Evolutionary conservation across 2,888 invertebrate genomes (phyloP).

Genomic region (Epistrophe eligans): DNA sequence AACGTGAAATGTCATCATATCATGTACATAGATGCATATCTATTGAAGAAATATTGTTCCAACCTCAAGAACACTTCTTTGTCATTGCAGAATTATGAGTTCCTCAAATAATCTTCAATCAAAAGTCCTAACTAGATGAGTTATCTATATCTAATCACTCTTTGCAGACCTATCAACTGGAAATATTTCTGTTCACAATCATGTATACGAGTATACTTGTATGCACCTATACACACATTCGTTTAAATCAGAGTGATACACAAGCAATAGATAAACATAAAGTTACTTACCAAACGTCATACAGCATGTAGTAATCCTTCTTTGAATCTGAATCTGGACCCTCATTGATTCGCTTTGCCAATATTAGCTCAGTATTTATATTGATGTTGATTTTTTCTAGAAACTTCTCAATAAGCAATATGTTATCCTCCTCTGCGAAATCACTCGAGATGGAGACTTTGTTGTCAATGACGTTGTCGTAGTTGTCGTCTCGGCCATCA

Average conservation of each 20-base stretch:
- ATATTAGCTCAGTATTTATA: constrained; percentile 83
- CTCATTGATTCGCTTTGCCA: constrained; percentile 80
- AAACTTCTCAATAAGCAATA: constrained; percentile 82
- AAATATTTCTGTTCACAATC: constrained; percentile 30
- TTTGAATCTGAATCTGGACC: constrained; percentile 76
- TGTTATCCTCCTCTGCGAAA: constrained; percentile 73
- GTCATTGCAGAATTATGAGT: constrained; percentile 21
- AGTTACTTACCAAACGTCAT: constrained; percentile 82
- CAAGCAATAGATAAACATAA: constrained; percentile 54
- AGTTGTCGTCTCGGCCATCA: constrained; percentile 54
- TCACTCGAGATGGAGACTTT: constrained; percentile 22
- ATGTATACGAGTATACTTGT: neutral
- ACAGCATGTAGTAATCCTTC: constrained; percentile 80
- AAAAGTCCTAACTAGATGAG: constrained; percentile 28
- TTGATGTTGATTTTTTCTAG: constrained; percentile 83
- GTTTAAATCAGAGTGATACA: constrained; percentile 41
- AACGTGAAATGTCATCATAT: neutral
- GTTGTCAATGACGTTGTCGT: constrained; percentile 45
- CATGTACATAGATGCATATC: constrained; percentile 4
- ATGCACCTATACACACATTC: constrained; percentile 15
- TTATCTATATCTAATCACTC: neutral
- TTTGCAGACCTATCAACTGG: constrained; percentile 55
- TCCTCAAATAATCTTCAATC: constrained; percentile 34
- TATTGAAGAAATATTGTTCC: neutral
- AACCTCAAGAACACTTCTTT: constrained; percentile 17